Evolutionary conservation across 2,113 vertebrate species (phyloP).

Genomic region (Cettia cetti): DNA sequence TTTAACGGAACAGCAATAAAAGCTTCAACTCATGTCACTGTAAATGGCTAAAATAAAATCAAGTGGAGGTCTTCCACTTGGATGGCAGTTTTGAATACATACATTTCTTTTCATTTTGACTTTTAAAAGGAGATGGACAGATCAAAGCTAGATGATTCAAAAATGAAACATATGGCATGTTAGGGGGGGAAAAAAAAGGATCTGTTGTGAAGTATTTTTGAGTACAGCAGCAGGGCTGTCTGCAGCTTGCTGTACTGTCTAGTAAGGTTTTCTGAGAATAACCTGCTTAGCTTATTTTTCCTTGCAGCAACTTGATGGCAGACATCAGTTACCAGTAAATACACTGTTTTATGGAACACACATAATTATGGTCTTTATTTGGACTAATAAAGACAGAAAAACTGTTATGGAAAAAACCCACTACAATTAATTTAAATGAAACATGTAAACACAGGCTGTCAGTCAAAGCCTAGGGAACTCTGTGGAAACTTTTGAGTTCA

Average conservation of each 20-base stretch:
- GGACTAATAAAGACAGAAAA: slow-evolving; percentile 55
- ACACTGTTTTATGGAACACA: slow-evolving; percentile 2
- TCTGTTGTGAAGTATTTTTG: background rate
- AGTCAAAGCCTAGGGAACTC: background rate
- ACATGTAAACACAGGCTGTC: background rate
- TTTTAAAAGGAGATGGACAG: background rate
- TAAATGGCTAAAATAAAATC: background rate
- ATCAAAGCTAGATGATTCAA: background rate
- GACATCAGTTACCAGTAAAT: slow-evolving; percentile 22
- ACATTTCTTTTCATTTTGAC: background rate
- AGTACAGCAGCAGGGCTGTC: background rate
- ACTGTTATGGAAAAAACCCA: slow-evolving; percentile 21
- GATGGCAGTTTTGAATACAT: background rate
- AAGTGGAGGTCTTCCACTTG: background rate
- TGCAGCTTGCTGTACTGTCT: background rate
- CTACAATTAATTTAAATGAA: slow-evolving; percentile 53
- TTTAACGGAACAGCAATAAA: background rate
- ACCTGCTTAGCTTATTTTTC: background rate
- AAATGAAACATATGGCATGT: slow-evolving; percentile 1
- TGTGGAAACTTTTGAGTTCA: background rate
- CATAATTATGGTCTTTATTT: slow-evolving; percentile 54
- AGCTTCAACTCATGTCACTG: background rate
- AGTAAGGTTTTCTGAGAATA: slow-evolving; percentile 22
- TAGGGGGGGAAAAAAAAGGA: background rate
- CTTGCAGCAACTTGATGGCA: slow-evolving; percentile 24